Percentiles rank a stretch among this genome's conserved stretches.
These are phyloP conservation scores for Caenorhabditis sp. DNA, from an alignment of 2,888 invertebrate species.

Conservation along the genomic window DNA sequence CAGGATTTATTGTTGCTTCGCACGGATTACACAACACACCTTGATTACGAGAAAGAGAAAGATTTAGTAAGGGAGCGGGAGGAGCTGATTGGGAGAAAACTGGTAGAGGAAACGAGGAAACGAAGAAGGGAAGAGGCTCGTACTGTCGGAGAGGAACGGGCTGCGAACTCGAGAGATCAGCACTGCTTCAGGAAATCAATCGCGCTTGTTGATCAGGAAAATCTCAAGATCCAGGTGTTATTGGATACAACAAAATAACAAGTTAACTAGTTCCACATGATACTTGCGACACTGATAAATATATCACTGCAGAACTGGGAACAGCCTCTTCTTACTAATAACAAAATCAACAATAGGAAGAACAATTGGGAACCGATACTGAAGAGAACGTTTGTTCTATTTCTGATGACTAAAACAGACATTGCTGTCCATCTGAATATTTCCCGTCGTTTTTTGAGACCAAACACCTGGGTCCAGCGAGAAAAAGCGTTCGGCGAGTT, in stretches of 20 bases:
- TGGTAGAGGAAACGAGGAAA: neutral
- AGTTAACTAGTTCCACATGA: too few relatives aligned
- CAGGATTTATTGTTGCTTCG: constrained; percentile 53
- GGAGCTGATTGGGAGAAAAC: constrained; percentile 15
- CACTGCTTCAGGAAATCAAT: too few relatives aligned
- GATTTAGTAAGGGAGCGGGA: constrained; percentile 5
- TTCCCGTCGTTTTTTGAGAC: too few relatives aligned
- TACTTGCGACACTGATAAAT: too few relatives aligned
- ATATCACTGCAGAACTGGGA: too few relatives aligned
- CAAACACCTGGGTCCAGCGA: neutral
- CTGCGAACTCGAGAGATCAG: too few relatives aligned
- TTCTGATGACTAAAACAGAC: too few relatives aligned
- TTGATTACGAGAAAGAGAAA: constrained; percentile 35
- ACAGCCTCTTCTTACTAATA: constrained; percentile 5
- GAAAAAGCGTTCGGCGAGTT: neutral
- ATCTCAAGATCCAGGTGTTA: too few relatives aligned
- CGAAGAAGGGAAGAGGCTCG: neutral
- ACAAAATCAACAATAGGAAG: constrained; percentile 25
- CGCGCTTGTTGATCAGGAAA: too few relatives aligned
- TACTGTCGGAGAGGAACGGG: neutral
- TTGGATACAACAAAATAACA: too few relatives aligned
- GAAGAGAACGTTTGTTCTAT: too few relatives aligned
- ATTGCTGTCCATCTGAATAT: too few relatives aligned
- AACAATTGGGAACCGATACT: neutral
- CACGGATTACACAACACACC: constrained; percentile 54